These are phyloP conservation scores for Anagrus nilaparvatae DNA, from an alignment of 1,140 invertebrate genomes.

Conservation along the genomic window DNA sequence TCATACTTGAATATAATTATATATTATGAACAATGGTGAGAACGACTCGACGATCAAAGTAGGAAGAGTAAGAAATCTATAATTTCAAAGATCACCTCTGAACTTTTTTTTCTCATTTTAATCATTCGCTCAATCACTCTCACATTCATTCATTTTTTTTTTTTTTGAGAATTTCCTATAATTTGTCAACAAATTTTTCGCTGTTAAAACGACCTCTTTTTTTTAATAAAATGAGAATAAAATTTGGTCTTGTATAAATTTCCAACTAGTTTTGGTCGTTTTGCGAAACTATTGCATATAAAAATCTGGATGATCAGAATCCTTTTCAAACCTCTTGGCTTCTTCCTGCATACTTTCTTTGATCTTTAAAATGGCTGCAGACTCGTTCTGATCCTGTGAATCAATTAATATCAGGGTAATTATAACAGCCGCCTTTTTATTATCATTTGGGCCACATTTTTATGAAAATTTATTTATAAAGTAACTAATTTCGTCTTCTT, in stretches of 20 bases:
- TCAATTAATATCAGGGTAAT: conserved; percentile 48
- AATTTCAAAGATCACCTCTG: no score
- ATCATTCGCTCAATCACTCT: background rate
- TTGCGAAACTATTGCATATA: conserved; percentile 76
- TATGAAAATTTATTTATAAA: no score
- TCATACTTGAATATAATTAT: no score
- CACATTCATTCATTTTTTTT: background rate
- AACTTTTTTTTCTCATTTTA: conserved; percentile 6
- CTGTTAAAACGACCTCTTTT: conserved; percentile 13
- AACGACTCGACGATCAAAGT: conserved; percentile 11
- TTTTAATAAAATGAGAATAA: conserved; percentile 21
- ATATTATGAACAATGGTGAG: no score
- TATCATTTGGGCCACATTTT: no score
- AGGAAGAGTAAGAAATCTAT: conserved; percentile 11
- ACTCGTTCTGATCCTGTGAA: conserved; percentile 93
- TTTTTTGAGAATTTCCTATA: background rate
- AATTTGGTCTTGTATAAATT: conserved; percentile 33
- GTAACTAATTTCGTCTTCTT: no score
- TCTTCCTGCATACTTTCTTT: conserved; percentile 99
- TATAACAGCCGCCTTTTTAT: conserved; percentile 27
- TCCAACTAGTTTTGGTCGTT: conserved; percentile 29
- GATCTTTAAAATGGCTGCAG: conserved; percentile 97
- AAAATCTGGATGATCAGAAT: conserved; percentile 92
- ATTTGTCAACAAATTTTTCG: conserved; percentile 7
- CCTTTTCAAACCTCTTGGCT: conserved; percentile 98